Evolutionary conservation across 2,113 vertebrate species (phyloP).

Genomic region (Psephotus haematonotus): DNA sequence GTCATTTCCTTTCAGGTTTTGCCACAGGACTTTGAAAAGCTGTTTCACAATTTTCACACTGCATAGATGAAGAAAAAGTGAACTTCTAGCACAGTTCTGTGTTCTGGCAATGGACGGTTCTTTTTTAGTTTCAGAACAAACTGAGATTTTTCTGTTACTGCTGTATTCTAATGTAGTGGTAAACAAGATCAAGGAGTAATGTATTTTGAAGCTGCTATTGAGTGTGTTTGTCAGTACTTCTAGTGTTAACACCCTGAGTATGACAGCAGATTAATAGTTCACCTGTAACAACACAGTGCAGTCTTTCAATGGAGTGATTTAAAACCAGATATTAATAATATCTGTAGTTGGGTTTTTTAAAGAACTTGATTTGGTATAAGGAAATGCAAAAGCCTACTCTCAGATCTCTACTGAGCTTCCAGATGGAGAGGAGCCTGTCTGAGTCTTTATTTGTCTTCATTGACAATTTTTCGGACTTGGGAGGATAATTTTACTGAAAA

Average conservation of each 20-base stretch:
- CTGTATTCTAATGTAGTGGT: neutral
- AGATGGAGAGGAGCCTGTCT: neutral
- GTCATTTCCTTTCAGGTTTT: constrained; percentile 26
- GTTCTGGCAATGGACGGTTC: neutral
- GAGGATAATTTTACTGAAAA: neutral
- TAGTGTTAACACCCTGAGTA: neutral
- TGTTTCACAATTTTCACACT: constrained; percentile 5
- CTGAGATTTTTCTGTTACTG: neutral
- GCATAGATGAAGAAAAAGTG: constrained; percentile 37
- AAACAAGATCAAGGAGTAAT: neutral
- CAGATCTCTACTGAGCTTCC: neutral
- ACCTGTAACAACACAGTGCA: neutral
- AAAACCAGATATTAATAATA: neutral
- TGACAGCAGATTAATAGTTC: neutral
- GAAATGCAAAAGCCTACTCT: neutral
- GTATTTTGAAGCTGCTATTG: neutral
- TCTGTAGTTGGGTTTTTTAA: neutral
- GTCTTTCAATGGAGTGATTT: neutral
- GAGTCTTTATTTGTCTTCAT: neutral
- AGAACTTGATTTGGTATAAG: neutral
- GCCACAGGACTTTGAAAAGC: neutral
- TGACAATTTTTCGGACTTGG: neutral
- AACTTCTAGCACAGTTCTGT: neutral
- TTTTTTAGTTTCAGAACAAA: neutral
- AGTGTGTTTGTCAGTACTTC: neutral